Percentiles rank a stretch among this genome's conserved stretches.
Conservation (phyloP, 2,797 vertebrate species). For the Cichlasoma orientale region DNA sequence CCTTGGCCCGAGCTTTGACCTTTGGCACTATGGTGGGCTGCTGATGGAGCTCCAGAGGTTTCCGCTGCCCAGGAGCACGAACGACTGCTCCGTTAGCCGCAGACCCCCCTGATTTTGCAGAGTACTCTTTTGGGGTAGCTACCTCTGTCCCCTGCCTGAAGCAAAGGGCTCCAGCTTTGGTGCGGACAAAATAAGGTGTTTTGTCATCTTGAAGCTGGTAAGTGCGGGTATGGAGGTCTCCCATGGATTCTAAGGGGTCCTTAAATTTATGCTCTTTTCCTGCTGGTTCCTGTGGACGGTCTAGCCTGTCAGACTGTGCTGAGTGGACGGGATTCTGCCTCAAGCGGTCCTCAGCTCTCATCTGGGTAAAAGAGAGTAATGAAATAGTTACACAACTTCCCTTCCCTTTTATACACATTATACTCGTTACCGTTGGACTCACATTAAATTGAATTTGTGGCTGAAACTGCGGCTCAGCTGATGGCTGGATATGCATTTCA, state of each 20-base stretch:
- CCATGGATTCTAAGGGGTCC: conserved; percentile 61
- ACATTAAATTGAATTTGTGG: accelerated
- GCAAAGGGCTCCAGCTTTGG: conserved; percentile 92
- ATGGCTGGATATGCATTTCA: neutral
- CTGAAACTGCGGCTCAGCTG: too few relatives aligned
- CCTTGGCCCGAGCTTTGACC: conserved; percentile 64
- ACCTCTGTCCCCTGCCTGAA: conserved; percentile 93
- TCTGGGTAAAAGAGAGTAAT: conserved; percentile 24
- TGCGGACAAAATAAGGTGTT: conserved; percentile 88
- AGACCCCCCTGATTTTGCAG: conserved; percentile 48
- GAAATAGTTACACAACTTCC: neutral
- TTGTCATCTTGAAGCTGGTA: conserved; percentile 86
- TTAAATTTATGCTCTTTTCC: neutral
- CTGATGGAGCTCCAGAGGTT: conserved; percentile 68
- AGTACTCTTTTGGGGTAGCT: conserved; percentile 69
- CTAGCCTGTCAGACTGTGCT: conserved; percentile 14
- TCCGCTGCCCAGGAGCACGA: conserved; percentile 59
- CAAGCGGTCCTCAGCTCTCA: conserved; percentile 45
- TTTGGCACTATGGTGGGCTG: conserved; percentile 58
- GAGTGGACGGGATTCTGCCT: conserved; percentile 43
- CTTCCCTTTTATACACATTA: neutral
- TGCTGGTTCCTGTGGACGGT: conserved; percentile 7
- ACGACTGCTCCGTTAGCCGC: conserved; percentile 21
- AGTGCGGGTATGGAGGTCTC: conserved; percentile 82
- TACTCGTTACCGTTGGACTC: neutral